Evolutionary conservation across 2,113 vertebrate species (phyloP).

Genomic region (Megalops atlanticus): DNA sequence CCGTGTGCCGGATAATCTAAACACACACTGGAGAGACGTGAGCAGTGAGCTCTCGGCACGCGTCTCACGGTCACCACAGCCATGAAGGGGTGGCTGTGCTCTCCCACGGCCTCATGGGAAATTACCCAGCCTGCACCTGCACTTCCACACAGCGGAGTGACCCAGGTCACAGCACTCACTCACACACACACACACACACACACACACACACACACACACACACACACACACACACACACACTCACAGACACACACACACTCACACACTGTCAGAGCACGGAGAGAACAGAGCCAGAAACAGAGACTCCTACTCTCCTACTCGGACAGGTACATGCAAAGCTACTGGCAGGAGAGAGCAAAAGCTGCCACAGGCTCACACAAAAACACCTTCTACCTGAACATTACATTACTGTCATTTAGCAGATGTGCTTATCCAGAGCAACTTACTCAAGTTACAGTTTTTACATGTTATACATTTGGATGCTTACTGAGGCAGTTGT

Average conservation of each 20-base stretch:
- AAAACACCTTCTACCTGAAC: not conserved
- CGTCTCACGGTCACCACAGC: too few relatives aligned
- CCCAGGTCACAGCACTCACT: too few relatives aligned
- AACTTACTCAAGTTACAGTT: not conserved
- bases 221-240: not conserved
- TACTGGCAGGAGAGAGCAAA: not conserved
- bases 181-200: not conserved
- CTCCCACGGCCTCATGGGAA: too few relatives aligned
- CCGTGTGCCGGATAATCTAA: too few relatives aligned
- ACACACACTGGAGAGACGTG: too few relatives aligned
- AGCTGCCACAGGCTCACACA: not conserved
- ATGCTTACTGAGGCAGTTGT: not conserved
- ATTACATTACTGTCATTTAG: not conserved
- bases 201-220: not conserved
- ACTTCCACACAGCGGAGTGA: too few relatives aligned
- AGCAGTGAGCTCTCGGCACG: too few relatives aligned
- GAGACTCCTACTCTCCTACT: too few relatives aligned
- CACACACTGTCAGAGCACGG: too few relatives aligned
- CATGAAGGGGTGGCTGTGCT: too few relatives aligned
- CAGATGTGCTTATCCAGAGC: not conserved
- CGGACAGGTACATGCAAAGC: not conserved
- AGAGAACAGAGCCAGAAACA: too few relatives aligned
- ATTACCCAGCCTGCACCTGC: too few relatives aligned
- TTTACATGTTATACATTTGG: not conserved
- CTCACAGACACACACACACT: not conserved